Conservation (phyloP, 2,797 vertebrate species). For the Xenops minutus region DNA sequence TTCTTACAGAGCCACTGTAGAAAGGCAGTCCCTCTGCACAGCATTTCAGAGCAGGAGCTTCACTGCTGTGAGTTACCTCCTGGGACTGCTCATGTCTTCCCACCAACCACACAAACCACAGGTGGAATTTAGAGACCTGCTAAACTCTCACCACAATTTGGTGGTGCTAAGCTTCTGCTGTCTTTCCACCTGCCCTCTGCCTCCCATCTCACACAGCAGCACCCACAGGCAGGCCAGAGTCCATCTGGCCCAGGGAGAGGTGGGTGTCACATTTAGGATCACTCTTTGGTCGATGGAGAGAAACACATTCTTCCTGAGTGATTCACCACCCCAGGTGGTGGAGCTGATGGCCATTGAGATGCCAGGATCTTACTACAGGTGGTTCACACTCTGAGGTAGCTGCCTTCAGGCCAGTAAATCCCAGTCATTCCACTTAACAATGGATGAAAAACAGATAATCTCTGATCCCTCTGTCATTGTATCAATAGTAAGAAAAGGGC, state of each 20-base stretch:
- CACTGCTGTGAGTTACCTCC: neutral
- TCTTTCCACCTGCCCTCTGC: neutral
- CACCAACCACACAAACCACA: neutral
- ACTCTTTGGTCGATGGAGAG: neutral
- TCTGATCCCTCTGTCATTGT: neutral
- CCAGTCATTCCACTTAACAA: neutral
- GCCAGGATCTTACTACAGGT: neutral
- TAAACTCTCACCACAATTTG: neutral
- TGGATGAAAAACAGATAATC: neutral
- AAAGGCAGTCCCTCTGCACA: accelerated
- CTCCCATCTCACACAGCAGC: accelerated
- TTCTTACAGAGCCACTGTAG: neutral
- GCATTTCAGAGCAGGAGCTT: neutral
- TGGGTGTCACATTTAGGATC: neutral
- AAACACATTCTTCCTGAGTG: neutral
- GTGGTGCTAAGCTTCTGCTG: neutral
- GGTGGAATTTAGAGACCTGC: neutral
- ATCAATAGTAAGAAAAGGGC: neutral
- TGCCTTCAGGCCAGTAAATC: neutral
- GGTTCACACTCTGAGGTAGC: neutral
- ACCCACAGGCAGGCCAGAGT: neutral
- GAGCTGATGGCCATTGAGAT: accelerated
- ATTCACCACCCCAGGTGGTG: neutral
- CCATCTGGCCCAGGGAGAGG: neutral
- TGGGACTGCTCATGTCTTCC: accelerated